These are phyloP conservation scores for Cirrhinus molitorella DNA, from an alignment of 2,797 vertebrate species.

Conservation along the genomic window DNA sequence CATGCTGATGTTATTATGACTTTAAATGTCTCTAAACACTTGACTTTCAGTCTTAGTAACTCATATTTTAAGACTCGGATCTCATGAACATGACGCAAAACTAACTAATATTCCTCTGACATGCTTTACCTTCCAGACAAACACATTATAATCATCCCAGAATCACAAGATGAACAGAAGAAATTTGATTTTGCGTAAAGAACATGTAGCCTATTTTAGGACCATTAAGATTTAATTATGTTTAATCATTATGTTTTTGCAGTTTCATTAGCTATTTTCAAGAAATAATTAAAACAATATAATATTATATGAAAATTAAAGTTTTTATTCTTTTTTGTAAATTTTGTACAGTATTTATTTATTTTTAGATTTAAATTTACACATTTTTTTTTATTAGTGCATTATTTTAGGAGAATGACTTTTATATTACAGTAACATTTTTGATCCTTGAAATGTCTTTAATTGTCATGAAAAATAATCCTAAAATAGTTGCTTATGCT, in stretches of 20 bases:
- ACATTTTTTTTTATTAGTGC: background rate
- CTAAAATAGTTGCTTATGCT: background rate
- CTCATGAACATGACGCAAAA: background rate
- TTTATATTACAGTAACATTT: background rate
- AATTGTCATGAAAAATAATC: background rate
- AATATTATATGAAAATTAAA: background rate
- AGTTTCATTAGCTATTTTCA: background rate
- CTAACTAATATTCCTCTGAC: background rate
- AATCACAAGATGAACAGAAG: background rate
- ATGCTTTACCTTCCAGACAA: too few species aligned
- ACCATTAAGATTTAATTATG: background rate
- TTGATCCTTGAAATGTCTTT: background rate
- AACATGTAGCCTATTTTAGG: background rate
- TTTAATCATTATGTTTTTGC: background rate
- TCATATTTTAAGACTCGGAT: background rate
- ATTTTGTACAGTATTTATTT: background rate
- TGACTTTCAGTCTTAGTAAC: background rate
- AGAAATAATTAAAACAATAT: too few species aligned
- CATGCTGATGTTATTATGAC: background rate
- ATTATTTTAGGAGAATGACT: background rate
- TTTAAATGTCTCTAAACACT: background rate
- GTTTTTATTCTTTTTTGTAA: background rate
- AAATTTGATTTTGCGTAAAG: background rate
- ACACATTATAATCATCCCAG: slow-evolving; percentile 42
- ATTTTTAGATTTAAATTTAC: background rate